Conservation (phyloP, 2,113 vertebrate genomes). For the Garra rufa region DNA sequence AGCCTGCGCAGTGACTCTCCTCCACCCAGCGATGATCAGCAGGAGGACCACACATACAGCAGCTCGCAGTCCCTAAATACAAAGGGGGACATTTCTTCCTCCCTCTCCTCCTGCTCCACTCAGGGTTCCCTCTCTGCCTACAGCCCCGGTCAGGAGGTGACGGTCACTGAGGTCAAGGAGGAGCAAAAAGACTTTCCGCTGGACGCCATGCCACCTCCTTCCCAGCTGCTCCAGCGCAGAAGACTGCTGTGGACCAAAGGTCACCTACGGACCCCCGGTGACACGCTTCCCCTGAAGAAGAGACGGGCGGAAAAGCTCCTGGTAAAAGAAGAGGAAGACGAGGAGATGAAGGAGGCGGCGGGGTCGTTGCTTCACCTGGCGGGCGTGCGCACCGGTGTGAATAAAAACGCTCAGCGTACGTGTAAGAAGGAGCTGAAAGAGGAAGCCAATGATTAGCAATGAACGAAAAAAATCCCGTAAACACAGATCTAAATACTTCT, state of each 20-base stretch:
- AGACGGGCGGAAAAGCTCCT: slow-evolving; percentile 83
- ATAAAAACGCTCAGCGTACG: slow-evolving; percentile 90
- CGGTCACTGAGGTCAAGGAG: slow-evolving; percentile 78
- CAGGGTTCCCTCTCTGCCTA: slow-evolving; percentile 60
- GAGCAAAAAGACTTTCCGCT: slow-evolving; percentile 89
- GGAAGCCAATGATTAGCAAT: slow-evolving; percentile 80
- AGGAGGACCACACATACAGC: slow-evolving; percentile 97
- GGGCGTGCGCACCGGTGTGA: slow-evolving; percentile 85
- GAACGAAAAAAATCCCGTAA: slow-evolving; percentile 71
- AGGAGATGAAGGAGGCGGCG: slow-evolving; percentile 92
- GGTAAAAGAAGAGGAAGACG: slow-evolving; percentile 72
- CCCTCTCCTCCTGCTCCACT: slow-evolving; percentile 77
- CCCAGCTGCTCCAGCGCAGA: slow-evolving; percentile 84
- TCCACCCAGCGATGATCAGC: slow-evolving; percentile 88
- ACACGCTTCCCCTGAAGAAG: slow-evolving; percentile 98
- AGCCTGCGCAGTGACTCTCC: slow-evolving; percentile 87
- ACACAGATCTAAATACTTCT: slow-evolving; percentile 81
- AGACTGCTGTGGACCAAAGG: slow-evolving; percentile 91
- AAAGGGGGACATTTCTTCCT: slow-evolving; percentile 73
- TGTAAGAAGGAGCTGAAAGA: slow-evolving; percentile 87
- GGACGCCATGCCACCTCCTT: slow-evolving; percentile 82
- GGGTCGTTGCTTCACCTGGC: slow-evolving; percentile 88
- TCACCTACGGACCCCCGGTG: slow-evolving; percentile 83
- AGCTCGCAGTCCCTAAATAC: slow-evolving; percentile 85
- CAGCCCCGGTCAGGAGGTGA: slow-evolving; percentile 86